These are phyloP conservation scores for Aphis craccivora DNA, from an alignment of 1,140 invertebrate genomes.

Conservation along the genomic window DNA sequence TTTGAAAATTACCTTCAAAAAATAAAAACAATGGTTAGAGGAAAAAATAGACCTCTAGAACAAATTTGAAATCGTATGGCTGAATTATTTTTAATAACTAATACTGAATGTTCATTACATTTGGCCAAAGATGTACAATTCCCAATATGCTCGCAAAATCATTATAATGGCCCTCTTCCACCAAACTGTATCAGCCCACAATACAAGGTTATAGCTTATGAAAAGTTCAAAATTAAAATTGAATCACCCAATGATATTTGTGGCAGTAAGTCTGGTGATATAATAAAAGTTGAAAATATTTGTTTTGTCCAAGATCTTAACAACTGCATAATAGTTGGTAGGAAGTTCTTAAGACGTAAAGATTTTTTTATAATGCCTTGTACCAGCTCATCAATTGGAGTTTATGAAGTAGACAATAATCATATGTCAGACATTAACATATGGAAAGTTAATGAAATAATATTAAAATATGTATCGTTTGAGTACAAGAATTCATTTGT, in stretches of 20 bases:
- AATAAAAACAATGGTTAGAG: constrained; percentile 62
- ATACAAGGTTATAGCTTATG: neutral
- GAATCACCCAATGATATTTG: neutral
- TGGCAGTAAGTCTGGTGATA: neutral
- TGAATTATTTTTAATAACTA: neutral
- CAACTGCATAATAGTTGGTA: neutral
- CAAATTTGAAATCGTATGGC: constrained; percentile 61
- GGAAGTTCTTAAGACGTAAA: neutral
- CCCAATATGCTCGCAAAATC: neutral
- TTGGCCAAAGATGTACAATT: too few species aligned
- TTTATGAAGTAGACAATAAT: neutral
- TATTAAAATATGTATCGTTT: neutral
- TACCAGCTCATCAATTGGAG: constrained; percentile 16
- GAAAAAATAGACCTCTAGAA: constrained; percentile 60
- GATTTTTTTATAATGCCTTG: constrained; percentile 8
- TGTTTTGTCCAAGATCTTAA: neutral
- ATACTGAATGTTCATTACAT: neutral
- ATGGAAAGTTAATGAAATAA: neutral
- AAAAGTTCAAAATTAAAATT: neutral
- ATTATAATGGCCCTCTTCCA: neutral
- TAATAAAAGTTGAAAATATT: neutral
- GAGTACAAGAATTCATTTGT: neutral
- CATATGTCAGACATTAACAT: neutral
- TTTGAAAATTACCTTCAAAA: constrained; percentile 65
- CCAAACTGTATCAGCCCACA: neutral